A percentile compares a stretch with the other conserved stretches of the same genome.
Evolutionary conservation across 2,113 vertebrate species (phyloP).

Genomic region (Macrotis lagotis): DNA sequence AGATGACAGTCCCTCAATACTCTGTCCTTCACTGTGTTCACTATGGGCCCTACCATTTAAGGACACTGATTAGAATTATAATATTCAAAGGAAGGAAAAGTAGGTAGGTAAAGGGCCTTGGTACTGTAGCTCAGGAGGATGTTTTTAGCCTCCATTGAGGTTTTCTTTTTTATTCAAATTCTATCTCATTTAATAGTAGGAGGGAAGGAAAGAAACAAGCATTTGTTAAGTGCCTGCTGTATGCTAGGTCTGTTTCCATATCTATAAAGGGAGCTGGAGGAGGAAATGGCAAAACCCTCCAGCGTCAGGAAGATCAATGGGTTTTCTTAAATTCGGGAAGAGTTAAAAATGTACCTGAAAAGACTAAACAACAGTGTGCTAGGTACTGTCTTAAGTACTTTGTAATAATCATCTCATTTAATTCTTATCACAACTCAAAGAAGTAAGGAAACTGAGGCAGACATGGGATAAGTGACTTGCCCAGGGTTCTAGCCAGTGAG

Average conservation of each 20-base stretch:
- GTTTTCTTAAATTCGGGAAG: neutral
- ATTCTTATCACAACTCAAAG: neutral
- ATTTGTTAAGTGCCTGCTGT: neutral
- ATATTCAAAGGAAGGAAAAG: neutral
- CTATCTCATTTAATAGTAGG: neutral
- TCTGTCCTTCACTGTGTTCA: neutral
- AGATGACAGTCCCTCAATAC: neutral
- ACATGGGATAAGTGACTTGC: neutral
- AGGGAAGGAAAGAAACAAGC: neutral
- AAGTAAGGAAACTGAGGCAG: neutral
- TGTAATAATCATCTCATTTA: neutral
- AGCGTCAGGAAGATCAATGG: neutral
- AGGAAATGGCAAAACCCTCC: neutral
- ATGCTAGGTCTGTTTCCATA: neutral
- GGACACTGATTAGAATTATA: neutral
- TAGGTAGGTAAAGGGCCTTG: neutral
- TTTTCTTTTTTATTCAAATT: neutral
- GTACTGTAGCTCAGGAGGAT: neutral
- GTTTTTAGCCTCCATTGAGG: neutral
- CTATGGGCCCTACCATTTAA: neutral
- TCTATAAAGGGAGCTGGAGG: neutral
- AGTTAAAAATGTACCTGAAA: too few relatives aligned
- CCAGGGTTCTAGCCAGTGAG: neutral
- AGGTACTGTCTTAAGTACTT: neutral
- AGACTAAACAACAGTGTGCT: neutral